Evolutionary conservation across 2,113 vertebrate genomes (phyloP).

Genomic region (Numenius arquata): DNA sequence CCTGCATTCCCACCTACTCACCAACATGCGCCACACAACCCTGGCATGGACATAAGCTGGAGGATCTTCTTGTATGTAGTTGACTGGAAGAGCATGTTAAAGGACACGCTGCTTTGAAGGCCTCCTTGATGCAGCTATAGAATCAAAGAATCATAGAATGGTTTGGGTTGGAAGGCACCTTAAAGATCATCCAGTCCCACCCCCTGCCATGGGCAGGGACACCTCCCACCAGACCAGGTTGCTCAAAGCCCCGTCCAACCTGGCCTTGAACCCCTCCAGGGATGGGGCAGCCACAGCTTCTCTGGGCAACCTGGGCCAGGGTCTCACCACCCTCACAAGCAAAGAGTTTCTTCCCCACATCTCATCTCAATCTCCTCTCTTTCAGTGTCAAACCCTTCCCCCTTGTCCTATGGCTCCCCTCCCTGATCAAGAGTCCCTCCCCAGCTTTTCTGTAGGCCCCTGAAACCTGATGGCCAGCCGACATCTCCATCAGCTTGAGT

Average conservation of each 20-base stretch:
- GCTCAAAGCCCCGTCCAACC: neutral
- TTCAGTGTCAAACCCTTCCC: neutral
- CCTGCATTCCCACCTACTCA: neutral
- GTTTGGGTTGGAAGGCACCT: neutral
- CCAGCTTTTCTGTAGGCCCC: neutral
- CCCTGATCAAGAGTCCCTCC: neutral
- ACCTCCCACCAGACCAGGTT: neutral
- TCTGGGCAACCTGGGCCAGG: neutral
- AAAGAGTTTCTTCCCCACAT: neutral
- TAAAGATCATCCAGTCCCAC: neutral
- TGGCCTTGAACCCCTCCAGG: neutral
- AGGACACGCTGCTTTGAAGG: neutral
- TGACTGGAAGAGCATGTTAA: neutral
- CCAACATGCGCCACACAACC: fast-evolving
- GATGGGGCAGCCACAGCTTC: neutral
- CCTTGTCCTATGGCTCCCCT: neutral
- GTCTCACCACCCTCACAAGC: neutral
- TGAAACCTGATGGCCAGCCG: neutral
- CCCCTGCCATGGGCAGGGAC: neutral
- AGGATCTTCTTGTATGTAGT: fast-evolving
- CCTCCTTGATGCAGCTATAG: neutral
- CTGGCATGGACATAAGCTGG: neutral
- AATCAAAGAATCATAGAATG: neutral
- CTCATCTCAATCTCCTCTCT: neutral
- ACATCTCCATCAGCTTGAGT: neutral